Base-by-base conservation (phyloP, 2,888 invertebrate genomes). In the Sceliomorpha sp. region DNA sequence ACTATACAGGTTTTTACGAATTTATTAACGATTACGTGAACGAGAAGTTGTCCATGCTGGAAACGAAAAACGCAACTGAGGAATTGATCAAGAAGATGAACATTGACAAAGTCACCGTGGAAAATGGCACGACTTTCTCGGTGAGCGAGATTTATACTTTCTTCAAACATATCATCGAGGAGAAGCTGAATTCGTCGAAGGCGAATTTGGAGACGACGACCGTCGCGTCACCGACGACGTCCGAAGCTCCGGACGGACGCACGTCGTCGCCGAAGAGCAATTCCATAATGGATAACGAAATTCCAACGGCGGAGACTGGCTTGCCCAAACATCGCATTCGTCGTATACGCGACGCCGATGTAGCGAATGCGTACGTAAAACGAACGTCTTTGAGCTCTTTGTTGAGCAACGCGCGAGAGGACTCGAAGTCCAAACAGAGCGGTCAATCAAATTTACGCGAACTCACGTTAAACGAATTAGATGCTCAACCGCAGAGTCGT, bases 101-200 rank as follows among this genome's bases (percentile, higher is more conserved):
- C 51, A 80, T 86, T 45, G 84, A 88, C 58, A 85, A 85, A 62
- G 79, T 83, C 24, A 79, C 83, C 9, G 79, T 82, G 27, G 78
- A 77, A 14, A 88, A 88, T 55, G 86, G 86, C 4, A 87, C 86
- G 40, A 83, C 78, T 9, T 85, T 87, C 58, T 85, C 84, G n/a
- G 79, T 86, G 0, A 83, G 82, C 53, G 85, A 88, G 72, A 84
- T 88, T 72, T 88, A 88, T 76, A 84, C 87, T 39, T 86, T 87
- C 76, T 86, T 88, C 77, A 87, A 85, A 86, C 88, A 88, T 88
- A 88, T 88, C 88, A 88, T 88, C 80, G 87, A 87, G 47, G 80
- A 83, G 72, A 85, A 82, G 77, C 71, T 87, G 64, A 87, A 87
- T 63, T 53, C 72, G 15, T 68, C 74, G 1, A 75, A 72, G 12